Base-by-base conservation (phyloP, 2,113 vertebrate genomes). In the Chaetodon trifascialis region DNA sequence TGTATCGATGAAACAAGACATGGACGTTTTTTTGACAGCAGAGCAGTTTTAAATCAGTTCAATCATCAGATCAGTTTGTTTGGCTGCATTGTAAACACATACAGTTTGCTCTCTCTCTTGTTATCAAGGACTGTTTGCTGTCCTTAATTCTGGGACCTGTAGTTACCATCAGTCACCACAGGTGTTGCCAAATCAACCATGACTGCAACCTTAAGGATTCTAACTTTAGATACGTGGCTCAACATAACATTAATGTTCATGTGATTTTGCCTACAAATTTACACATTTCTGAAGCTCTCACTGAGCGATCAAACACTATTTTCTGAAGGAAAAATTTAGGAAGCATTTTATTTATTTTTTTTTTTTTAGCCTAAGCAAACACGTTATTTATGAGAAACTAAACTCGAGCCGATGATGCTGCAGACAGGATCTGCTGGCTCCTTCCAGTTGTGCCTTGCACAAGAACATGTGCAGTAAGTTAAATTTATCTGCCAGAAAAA, bases 401-500 rank as follows among this genome's bases (percentile, higher is more conserved):
- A 80, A 84, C 7, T 69, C 0, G 1, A 76, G 72, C 40, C 52
- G 68, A 86, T 71, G 74, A 70, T 54, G 42, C 47, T 25, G 69
- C 77, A 62, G 54, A 62, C 21, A 14, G 46, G 44, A 80, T 60
- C n/a, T 49, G 67, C 12, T 30, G 75, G 69, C 70, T 64, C 52
- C 79, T 44, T 71, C 42, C 79, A 68, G 67, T 67, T 74, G 77
- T 70, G 65, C 44, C 63, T 51, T 38, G 62, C 52, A 78, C 69
- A 58, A 65, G 23, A 76, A 68, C 82, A 86, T 75, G 76, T 65
- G 82, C 80, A 84, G 47, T 73, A 74, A 88, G 80, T 84, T 40
- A 79, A 89, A 89, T 85, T 36, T 75, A 88, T 80, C 78, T 79
- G 78, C 80, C 46, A 84, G 80, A 82, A 49, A 81, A 86, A 82